These are phyloP conservation scores for Periplaneta americana DNA, from an alignment of 1,140 invertebrate genomes.

Conservation along the genomic window DNA sequence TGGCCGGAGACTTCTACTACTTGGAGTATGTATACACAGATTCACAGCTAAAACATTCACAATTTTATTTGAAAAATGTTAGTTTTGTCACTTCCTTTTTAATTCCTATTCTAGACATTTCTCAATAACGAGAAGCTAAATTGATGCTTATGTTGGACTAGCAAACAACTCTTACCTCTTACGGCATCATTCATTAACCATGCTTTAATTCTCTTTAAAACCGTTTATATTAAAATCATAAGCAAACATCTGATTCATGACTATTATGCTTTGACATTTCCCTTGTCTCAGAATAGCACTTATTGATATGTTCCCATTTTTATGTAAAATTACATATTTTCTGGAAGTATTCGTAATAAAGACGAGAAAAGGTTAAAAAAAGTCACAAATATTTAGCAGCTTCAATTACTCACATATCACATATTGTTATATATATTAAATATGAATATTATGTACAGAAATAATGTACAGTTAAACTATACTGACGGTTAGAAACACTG, in stretches of 20 bases:
- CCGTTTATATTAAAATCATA: background rate
- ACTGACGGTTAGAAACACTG: slow-evolving; percentile 6
- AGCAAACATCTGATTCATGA: background rate
- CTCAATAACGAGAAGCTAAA: background rate
- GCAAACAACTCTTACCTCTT: background rate
- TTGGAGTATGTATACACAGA: background rate
- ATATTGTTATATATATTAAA: slow-evolving; percentile 1
- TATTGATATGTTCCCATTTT: background rate
- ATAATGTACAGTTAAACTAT: slow-evolving; percentile 6
- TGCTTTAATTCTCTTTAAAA: background rate
- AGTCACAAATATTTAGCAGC: background rate
- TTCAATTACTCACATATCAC: background rate
- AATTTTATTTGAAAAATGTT: background rate
- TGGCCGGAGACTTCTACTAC: background rate
- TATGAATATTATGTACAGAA: slow-evolving; percentile 8
- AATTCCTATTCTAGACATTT: background rate
- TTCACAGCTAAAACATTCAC: background rate
- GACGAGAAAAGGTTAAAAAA: background rate
- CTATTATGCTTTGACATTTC: background rate
- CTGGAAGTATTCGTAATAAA: background rate
- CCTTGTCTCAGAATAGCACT: background rate
- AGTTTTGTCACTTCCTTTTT: background rate
- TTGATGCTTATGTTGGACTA: background rate
- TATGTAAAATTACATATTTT: background rate
- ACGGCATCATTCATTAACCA: background rate